phyloP scores from a whole-genome alignment of 2,888 invertebrate genomes.

The Drosophila parthenogenetica region DNA sequence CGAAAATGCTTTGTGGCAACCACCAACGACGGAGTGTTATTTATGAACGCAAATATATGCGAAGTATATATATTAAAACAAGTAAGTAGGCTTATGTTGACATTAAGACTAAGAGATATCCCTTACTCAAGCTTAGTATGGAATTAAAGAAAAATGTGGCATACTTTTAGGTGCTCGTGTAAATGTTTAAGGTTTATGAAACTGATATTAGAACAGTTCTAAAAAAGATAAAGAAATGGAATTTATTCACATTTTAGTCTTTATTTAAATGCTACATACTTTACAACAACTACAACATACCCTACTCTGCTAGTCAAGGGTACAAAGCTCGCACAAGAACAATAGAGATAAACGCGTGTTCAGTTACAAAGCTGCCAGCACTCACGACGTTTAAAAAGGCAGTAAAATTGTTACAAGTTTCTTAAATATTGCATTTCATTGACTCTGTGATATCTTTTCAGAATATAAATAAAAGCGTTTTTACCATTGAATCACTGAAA shows the following conservation, averaged over 20 bases:
- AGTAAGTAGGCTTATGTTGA: not conserved
- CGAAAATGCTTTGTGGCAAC: slow-evolving; percentile 10
- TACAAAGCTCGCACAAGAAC: not conserved
- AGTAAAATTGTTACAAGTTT: not conserved
- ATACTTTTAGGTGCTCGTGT: not conserved
- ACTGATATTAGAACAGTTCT: too few species aligned
- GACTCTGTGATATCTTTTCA: not conserved
- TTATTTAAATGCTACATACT: too few species aligned
- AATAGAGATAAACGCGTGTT: slow-evolving; percentile 6
- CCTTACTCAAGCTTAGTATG: not conserved
- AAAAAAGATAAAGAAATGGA: too few species aligned
- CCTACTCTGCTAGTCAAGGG: not conserved
- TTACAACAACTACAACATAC: not conserved
- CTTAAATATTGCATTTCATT: not conserved
- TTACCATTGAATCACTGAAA: not conserved
- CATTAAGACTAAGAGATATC: not conserved
- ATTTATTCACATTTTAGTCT: too few species aligned
- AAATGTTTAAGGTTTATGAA: not conserved
- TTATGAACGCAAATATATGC: slow-evolving; percentile 6
- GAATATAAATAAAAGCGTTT: not conserved
- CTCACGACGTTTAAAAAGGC: slow-evolving; percentile 1
- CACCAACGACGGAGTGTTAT: not conserved
- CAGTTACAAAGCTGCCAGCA: not conserved
- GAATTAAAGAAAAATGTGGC: not conserved
- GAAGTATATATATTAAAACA: not conserved